Conservation (phyloP, 2,888 invertebrate species). For the Rhorus exstirpatorius region DNA sequence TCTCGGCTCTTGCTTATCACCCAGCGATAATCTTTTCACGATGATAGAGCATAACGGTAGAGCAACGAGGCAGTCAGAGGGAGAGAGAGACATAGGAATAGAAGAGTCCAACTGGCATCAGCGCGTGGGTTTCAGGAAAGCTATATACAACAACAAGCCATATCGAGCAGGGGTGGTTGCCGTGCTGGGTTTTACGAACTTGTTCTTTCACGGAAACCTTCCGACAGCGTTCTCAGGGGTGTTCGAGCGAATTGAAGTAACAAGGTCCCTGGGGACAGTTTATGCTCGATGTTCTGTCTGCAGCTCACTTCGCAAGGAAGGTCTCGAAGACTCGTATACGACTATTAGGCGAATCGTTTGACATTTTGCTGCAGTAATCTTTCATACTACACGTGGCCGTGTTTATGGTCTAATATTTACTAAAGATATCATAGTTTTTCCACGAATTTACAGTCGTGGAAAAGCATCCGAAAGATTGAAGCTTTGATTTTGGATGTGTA, state of each 20-base stretch:
- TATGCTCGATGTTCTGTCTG: conserved; percentile 79
- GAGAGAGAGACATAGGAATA: conserved; percentile 25
- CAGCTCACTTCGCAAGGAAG: conserved; percentile 16
- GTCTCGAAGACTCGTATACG: conserved; percentile 14
- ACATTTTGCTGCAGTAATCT: conserved; percentile 68
- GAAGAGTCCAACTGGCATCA: conserved; percentile 51
- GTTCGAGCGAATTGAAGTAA: conserved; percentile 82
- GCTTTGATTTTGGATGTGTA: background rate
- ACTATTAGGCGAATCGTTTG: conserved; percentile 72
- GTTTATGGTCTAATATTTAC: background rate
- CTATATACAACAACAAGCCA: conserved; percentile 64
- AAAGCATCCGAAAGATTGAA: background rate
- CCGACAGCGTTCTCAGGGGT: conserved; percentile 63
- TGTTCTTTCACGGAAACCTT: conserved; percentile 59
- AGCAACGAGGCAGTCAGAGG: conserved; percentile 19
- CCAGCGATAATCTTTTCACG: conserved; percentile 67
- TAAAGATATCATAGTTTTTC: background rate
- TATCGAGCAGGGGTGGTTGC: conserved; percentile 58
- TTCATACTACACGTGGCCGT: background rate
- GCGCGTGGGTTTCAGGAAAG: conserved; percentile 51
- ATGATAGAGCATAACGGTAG: conserved; percentile 57
- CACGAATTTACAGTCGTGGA: background rate
- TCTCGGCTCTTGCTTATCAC: conserved; percentile 63
- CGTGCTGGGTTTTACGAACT: conserved; percentile 64
- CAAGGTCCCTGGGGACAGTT: conserved; percentile 85